These are phyloP conservation scores for Spongilla lacustris DNA, from an alignment of 37 sponge, comb jelly and placozoan species.

Conservation along the genomic window DNA sequence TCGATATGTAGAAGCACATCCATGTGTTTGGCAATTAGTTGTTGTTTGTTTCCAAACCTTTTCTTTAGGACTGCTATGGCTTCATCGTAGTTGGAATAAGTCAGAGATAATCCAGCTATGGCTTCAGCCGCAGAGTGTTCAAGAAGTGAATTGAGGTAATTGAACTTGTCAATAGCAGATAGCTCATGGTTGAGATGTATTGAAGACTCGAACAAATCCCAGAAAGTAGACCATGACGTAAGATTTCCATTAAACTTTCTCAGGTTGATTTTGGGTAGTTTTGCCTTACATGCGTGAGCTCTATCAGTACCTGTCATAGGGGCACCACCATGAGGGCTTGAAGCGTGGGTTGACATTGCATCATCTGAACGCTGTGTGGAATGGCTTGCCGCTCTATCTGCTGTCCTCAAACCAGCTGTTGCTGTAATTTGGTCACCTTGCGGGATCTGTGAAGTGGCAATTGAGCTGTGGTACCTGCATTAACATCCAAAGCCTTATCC, in stretches of 20 bases:
- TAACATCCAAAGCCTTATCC: too few species aligned
- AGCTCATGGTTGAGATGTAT: constrained; percentile 3
- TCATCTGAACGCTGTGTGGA: too few species aligned
- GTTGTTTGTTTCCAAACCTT: constrained; percentile 22
- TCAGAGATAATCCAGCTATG: constrained; percentile 19
- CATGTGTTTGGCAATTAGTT: constrained; percentile 22
- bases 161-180: constrained; percentile 18
- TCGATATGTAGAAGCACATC: constrained; percentile 20
- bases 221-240: constrained; percentile 11
- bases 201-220: constrained; percentile 25
- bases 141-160: constrained; percentile 13
- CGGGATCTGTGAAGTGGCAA: too few species aligned
- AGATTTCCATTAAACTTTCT: constrained; percentile 5
- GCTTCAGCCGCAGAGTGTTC: constrained; percentile 18
- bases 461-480: too few species aligned
- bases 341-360: too few species aligned
- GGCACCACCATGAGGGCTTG: too few species aligned
- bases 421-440: too few species aligned
- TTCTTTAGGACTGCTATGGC: constrained; percentile 6
- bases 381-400: too few species aligned
- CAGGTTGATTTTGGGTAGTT: constrained; percentile 25
- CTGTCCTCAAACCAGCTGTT: too few species aligned
- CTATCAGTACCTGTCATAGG: too few species aligned
- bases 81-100: constrained; percentile 22
- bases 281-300: neutral